These are phyloP conservation scores for Valencia hispanica DNA, from an alignment of 2,797 vertebrate genomes.

Conservation along the genomic window DNA sequence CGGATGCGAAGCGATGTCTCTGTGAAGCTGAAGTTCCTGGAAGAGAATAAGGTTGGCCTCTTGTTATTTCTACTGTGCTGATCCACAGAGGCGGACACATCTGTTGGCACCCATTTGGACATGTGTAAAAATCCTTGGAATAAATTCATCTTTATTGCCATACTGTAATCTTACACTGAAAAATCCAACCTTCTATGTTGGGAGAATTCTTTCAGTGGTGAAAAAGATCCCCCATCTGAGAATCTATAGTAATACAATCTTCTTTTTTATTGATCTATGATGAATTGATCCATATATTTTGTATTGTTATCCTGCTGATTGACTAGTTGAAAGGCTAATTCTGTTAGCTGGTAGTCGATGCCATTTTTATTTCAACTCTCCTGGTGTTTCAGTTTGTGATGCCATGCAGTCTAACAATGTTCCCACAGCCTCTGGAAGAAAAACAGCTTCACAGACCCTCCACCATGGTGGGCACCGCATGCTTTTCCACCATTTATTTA, in stretches of 20 bases:
- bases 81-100: neutral
- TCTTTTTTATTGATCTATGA: neutral
- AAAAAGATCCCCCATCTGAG: neutral
- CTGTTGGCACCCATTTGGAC: neutral
- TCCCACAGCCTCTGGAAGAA: too few species aligned
- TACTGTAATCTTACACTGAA: neutral
- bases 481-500: neutral
- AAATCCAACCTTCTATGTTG: neutral
- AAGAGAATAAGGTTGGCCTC: slow-evolving; percentile 94
- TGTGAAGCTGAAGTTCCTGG: slow-evolving; percentile 95
- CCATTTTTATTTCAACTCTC: too few species aligned
- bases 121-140: neutral
- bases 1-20: slow-evolving; percentile 94
- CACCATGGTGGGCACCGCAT: too few species aligned
- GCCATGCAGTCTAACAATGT: neutral
- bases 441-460: neutral
- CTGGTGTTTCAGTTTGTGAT: too few species aligned
- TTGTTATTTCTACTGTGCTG: neutral
- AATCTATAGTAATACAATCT: too few species aligned
- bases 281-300: neutral
- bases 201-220: neutral
- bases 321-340: too few species aligned
- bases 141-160: neutral
- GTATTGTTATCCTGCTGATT: too few species aligned
- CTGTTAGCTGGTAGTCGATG: too few species aligned